Evolutionary conservation across 2,888 invertebrate genomes (phyloP), one percentile per base, ranked within the genome.

Genomic region (Smittia aterrima): DNA sequence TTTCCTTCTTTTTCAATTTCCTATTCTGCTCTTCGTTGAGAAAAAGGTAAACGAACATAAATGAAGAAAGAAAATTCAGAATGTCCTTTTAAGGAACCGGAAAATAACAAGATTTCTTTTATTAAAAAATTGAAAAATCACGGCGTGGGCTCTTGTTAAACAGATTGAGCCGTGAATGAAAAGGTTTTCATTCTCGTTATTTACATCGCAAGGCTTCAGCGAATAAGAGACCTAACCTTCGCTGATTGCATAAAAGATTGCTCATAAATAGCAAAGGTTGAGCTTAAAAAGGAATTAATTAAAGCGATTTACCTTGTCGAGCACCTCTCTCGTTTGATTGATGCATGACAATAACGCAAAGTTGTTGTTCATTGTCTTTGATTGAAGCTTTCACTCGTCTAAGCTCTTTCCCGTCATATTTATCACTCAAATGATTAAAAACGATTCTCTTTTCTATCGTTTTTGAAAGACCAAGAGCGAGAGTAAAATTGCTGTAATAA

Each of bases 361-460:
- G 47, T n/a, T 9, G n/a, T 47, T 13, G 16, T n/a, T 3, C 16
- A 47, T 47, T 16, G 47, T 9, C 47, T 13, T 3, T 47, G 6
- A 3, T 13, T 2, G 47, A 9, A 47, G 11, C 16, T 47, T n/a
- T 25, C 67, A n/a, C 20, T 41, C 13, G 24, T 68, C 22, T 41
- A n/a, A 18, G 1, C 9, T 68, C 41, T n/a, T n/a, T 47, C 38
- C 38, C 22, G 16, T 66, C 38, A 68, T 68, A 68, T 68, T 68
- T 68, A 68, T 68, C 47, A 68, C 68, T 41, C 47, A 68, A 68
- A 68, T 47, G 47, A 68, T 68, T 47, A 68, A 68, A 68, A 68
- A 25, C 38, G 47, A 68, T 68, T 40, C 9, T 58, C 20, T 16
- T 32, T 20, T 32, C 38, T 9, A 7, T 20, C 20, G 20, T 9